Conservation (phyloP, 30 jellyfish, hydroid and myxozoan species). For the Sanderia malayensis region DNA sequence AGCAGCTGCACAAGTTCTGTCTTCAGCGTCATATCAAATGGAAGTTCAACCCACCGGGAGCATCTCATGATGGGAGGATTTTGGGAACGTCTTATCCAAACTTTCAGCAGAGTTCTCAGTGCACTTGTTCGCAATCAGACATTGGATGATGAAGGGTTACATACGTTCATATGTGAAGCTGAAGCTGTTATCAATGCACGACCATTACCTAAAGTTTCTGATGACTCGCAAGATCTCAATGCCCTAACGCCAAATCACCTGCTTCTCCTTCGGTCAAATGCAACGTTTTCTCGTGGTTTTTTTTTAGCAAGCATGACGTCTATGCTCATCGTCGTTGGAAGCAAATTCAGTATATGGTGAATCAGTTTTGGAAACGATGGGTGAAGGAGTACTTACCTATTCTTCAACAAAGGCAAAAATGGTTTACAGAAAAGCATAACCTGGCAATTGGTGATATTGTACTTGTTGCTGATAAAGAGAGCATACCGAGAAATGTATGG, state of each 20-base stretch:
- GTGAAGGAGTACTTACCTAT: constrained; percentile 6
- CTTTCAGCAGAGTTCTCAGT: constrained; percentile 24
- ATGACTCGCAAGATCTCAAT: neutral
- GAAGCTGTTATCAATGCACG: neutral
- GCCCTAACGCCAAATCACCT: constrained; percentile 46
- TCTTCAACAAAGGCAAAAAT: too few species aligned
- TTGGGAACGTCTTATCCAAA: constrained; percentile 42
- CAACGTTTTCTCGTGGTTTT: neutral
- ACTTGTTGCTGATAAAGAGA: too few species aligned
- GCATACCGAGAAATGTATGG: too few species aligned
- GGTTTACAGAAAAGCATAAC: too few species aligned
- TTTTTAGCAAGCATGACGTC: neutral
- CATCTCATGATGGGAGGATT: neutral
- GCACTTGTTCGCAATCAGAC: constrained; percentile 16
- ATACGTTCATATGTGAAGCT: neutral
- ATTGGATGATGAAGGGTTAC: constrained; percentile 47
- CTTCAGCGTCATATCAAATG: neutral
- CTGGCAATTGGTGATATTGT: too few species aligned
- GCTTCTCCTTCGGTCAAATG: constrained; percentile 19
- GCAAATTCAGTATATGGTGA: neutral
- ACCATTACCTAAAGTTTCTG: neutral
- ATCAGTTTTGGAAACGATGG: constrained; percentile 13
- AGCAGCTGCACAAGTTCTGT: constrained; percentile 61
- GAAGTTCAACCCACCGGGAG: constrained; percentile 1
- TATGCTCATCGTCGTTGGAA: neutral